phyloP scores from a whole-genome alignment of 64 coral and sea anemone genomes.

The Trachythela sp. region DNA sequence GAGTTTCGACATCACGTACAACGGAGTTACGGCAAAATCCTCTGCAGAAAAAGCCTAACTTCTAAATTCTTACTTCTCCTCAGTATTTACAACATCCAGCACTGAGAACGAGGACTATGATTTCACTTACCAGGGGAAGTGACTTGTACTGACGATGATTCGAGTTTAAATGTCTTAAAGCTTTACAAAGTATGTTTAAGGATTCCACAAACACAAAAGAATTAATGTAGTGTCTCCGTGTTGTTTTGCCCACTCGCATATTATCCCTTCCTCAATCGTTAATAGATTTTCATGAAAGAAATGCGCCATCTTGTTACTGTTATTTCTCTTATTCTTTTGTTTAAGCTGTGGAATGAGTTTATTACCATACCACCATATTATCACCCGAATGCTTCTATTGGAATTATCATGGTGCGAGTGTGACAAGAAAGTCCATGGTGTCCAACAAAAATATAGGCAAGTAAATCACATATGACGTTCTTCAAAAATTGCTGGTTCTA shows the following conservation, averaged over 20 bases:
- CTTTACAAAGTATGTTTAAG: no score
- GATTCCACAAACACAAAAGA: no score
- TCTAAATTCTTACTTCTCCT: neutral
- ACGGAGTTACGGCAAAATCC: neutral
- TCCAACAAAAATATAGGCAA: neutral
- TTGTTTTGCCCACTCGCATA: no score
- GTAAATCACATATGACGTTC: neutral
- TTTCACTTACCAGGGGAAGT: no score
- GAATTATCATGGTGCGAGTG: neutral
- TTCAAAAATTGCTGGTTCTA: neutral
- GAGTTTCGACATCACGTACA: neutral
- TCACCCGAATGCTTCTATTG: neutral
- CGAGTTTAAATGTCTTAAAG: no score
- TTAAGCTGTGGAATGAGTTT: constrained; percentile 1
- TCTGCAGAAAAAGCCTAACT: neutral
- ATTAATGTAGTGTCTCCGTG: no score
- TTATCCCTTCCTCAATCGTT: neutral
- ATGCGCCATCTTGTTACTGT: neutral
- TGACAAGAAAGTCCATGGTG: neutral
- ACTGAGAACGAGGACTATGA: neutral
- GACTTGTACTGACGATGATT: no score
- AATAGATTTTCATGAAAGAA: neutral
- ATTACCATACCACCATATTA: neutral
- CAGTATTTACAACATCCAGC: neutral
- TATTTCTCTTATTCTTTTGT: neutral